A percentile compares a stretch with the other conserved stretches of the same genome.
Evolutionary conservation across 1,140 invertebrate species (phyloP).

Genomic region (Neodiprion pinetum): DNA sequence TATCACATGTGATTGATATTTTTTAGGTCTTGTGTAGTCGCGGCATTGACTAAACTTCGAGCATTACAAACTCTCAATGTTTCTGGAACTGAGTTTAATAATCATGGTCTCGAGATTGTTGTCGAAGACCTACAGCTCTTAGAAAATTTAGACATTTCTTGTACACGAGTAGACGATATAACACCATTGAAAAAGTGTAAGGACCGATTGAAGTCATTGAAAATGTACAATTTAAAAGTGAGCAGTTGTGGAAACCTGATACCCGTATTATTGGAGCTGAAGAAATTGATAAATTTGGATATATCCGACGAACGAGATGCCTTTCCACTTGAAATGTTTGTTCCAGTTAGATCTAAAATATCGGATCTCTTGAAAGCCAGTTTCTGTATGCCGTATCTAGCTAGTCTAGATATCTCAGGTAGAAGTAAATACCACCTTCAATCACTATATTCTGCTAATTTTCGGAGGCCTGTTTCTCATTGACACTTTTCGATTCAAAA

Average conservation of each 20-base stretch:
- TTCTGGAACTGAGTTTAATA: conserved; percentile 76
- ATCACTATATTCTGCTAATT: neutral
- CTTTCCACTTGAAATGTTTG: conserved; percentile 60
- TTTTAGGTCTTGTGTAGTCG: conserved; percentile 61
- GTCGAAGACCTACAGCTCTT: conserved; percentile 73
- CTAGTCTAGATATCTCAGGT: conserved; percentile 77
- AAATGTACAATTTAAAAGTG: conserved; percentile 72
- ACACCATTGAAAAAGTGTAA: conserved; percentile 69
- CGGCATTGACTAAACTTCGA: conserved; percentile 65
- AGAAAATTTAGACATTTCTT: conserved; percentile 76
- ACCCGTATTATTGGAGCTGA: conserved; percentile 67
- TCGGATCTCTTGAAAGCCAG: conserved; percentile 61
- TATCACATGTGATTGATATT: conserved; percentile 19
- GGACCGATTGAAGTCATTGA: conserved; percentile 68
- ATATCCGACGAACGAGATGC: conserved; percentile 69
- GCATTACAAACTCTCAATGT: conserved; percentile 75
- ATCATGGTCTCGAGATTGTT: conserved; percentile 72
- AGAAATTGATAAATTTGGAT: conserved; percentile 69
- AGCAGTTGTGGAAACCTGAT: conserved; percentile 59
- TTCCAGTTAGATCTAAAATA: conserved; percentile 57
- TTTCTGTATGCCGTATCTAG: conserved; percentile 67
- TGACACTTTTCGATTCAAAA: neutral
- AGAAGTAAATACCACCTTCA: conserved; percentile 19
- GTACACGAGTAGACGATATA: conserved; percentile 74
- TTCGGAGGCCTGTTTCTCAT: neutral